These are phyloP conservation scores for Drosophila ustulata DNA, from an alignment of 2,888 invertebrate genomes.

Conservation along the genomic window DNA sequence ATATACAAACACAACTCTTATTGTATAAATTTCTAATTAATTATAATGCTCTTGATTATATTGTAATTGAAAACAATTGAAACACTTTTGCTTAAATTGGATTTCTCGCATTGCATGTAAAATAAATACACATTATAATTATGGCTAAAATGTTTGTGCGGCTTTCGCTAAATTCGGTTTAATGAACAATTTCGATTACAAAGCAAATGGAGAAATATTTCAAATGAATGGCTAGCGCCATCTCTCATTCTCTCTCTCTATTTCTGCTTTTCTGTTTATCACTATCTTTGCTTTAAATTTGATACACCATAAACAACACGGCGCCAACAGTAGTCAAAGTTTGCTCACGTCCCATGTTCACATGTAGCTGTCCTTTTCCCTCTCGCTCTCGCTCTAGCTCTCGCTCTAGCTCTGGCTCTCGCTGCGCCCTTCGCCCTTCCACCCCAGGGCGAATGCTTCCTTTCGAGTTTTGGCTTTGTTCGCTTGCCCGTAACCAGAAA, in stretches of 20 bases:
- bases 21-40: background rate
- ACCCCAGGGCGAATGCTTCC: slow-evolving; percentile 33
- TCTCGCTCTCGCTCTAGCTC: background rate
- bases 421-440: background rate
- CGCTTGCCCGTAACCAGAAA: slow-evolving; percentile 78
- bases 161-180: background rate
- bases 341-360: slow-evolving; percentile 58
- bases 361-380: slow-evolving; percentile 26
- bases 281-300: slow-evolving; percentile 45
- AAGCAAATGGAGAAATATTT: slow-evolving; percentile 1
- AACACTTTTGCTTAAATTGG: background rate
- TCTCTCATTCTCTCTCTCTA: background rate
- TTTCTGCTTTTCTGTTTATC: background rate
- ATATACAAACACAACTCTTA: background rate
- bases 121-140: background rate
- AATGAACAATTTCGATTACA: slow-evolving; percentile 7
- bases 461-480: slow-evolving; percentile 60
- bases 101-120: background rate
- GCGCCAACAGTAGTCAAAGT: slow-evolving; percentile 62
- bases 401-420: background rate
- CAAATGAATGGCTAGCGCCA: background rate
- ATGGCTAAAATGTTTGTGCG: background rate
- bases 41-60: background rate
- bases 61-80: background rate
- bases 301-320: slow-evolving; percentile 65